Base-by-base conservation (phyloP, 2,113 vertebrate species). In the Picathartes gymnocephalus region DNA sequence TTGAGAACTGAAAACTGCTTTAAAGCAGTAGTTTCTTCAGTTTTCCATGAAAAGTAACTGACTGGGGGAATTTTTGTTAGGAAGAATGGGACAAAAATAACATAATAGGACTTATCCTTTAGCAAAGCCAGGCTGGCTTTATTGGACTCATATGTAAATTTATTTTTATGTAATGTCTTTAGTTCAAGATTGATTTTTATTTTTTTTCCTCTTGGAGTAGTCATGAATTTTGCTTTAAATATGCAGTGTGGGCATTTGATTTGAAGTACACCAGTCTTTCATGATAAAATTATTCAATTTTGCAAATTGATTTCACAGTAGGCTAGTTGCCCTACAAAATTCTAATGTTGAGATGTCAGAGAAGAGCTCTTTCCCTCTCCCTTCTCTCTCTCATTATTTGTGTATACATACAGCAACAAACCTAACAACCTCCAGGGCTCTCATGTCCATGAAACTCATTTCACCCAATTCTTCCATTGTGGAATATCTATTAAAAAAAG, bases 271-370 rank as follows among this genome's bases (percentile, higher is more conserved):
- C 33, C 47, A 92, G 40, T 37, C 39, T 96, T 94, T 90, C 45
- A 82, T 44, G n/a, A 86, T 95, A 95, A 96, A 95, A 95, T 79
- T 48, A 95, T 65, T 84, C 73, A 80, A 39, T 91, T 94, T 97
- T 94, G 73, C 87, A 92, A 88, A 87, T 85, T 89, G 88, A 25
- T 95, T 89, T 96, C 90, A 40, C 35, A 69, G 64, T 39, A 92
- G 78, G 66, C 79, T 95, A 77, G 48, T 31, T 97, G 90, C 76
- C 91, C 84, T 89, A 83, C 70, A 86, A 96, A 97, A 97, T 93
- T 83, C 85, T 86, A 82, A 93, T 79, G 74, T 79, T 85, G 83
- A 88, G 62, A 92, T 91, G 68, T 92, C 90, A 94, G 92, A 88
- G 84, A 87, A 94, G 60, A 57, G 10, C 27, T n/a, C 24, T 39